These are phyloP conservation scores for Beaufortia kweichowensis DNA, from an alignment of 2,113 vertebrate genomes.

Conservation along the genomic window DNA sequence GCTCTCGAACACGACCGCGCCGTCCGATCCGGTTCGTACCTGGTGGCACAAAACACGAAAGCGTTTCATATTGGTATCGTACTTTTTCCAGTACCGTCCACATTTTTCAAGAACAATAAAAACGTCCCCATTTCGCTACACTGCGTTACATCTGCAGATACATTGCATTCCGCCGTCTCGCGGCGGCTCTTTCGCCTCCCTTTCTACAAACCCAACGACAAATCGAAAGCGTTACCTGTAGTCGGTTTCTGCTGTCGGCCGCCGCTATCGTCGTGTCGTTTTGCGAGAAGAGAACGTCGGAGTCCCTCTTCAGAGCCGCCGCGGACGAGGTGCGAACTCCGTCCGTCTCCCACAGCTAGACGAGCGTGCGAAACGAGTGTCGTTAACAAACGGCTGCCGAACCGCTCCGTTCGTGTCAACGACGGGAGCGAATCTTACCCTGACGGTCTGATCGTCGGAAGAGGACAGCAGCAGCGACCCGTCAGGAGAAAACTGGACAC, in stretches of 20 bases:
- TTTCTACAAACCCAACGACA: neutral
- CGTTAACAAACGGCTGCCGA: neutral
- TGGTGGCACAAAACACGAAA: slow-evolving; percentile 62
- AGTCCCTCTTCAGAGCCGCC: slow-evolving; percentile 83
- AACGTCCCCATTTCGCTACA: no score
- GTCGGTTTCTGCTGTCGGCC: slow-evolving; percentile 81
- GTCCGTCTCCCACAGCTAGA: slow-evolving; percentile 90
- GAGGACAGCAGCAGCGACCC: slow-evolving; percentile 90
- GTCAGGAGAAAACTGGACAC: slow-evolving; percentile 87
- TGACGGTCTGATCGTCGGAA: slow-evolving; percentile 93
- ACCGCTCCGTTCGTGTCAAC: neutral
- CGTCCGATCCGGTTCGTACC: slow-evolving; percentile 81
- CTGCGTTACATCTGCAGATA: no score
- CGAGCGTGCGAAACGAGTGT: slow-evolving; percentile 5
- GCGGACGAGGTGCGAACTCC: slow-evolving; percentile 87
- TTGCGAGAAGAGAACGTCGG: slow-evolving; percentile 82
- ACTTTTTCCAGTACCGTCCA: no score
- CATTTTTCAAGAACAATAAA: no score
- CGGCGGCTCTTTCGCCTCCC: no score
- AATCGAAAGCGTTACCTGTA: slow-evolving; percentile 82
- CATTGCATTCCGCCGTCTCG: no score
- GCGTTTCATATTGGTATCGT: no score
- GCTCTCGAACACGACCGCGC: slow-evolving; percentile 76
- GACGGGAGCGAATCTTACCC: slow-evolving; percentile 72
- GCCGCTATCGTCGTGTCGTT: slow-evolving; percentile 79